These are phyloP conservation scores for Listronotus bonariensis DNA, from an alignment of 1,140 invertebrate genomes.

Conservation along the genomic window DNA sequence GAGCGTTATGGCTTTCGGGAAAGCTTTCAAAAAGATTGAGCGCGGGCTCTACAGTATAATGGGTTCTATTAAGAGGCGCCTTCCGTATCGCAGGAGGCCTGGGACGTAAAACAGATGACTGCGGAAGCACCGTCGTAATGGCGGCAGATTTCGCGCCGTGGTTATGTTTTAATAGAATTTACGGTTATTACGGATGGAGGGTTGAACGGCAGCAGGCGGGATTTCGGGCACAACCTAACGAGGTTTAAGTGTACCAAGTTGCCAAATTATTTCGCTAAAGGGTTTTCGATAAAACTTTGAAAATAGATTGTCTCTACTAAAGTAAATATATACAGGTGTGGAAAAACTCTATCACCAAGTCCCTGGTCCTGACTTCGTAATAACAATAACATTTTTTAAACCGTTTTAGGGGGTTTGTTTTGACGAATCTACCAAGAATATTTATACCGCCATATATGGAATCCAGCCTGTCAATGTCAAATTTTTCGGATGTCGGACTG, in stretches of 20 bases:
- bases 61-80: conserved; percentile 43
- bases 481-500: no score
- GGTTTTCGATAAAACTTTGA: no score
- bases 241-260: conserved; percentile 2
- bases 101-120: conserved; percentile 55
- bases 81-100: conserved; percentile 3
- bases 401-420: no score
- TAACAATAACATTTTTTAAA: no score
- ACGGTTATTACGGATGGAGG: conserved; percentile 55
- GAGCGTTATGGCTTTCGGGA: conserved; percentile 54
- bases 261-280: conserved; percentile 7
- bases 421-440: no score
- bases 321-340: no score
- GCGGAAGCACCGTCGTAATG: conserved; percentile 56
- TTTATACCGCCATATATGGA: no score
- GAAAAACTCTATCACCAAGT: no score
- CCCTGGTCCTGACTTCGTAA: no score
- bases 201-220: conserved; percentile 28
- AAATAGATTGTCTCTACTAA: no score
- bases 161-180: conserved; percentile 60
- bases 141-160: conserved; percentile 58
- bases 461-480: no score
- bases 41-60: conserved; percentile 42
- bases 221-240: conserved; percentile 8
- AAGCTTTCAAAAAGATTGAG: conserved; percentile 57